Percentiles rank a stretch among this genome's conserved stretches.
Evolutionary conservation across 2,797 vertebrate species (phyloP).

Genomic region (Poecilia gillii): DNA sequence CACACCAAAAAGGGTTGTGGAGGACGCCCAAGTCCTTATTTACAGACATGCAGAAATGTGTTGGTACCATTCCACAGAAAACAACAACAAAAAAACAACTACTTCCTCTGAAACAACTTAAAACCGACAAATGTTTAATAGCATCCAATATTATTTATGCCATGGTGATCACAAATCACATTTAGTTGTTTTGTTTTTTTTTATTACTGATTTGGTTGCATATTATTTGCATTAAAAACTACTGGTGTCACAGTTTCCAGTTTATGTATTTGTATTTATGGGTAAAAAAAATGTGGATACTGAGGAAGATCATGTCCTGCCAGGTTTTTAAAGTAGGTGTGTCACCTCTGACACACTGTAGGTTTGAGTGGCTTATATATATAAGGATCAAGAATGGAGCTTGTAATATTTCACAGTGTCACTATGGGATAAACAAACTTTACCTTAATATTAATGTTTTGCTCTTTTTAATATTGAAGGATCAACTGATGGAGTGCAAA

Average conservation of each 20-base stretch:
- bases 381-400: not conserved
- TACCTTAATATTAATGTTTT: not conserved
- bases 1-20: constrained; percentile 39
- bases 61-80: not conserved
- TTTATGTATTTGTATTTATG: not conserved
- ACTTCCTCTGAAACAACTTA: not conserved
- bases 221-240: not conserved
- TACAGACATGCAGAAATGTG: not conserved
- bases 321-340: not conserved
- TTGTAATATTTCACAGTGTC: not conserved
- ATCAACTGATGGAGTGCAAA: not conserved
- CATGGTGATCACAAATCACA: too few species aligned
- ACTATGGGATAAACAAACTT: not conserved
- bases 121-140: not conserved
- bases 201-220: not conserved
- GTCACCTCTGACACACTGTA: not conserved
- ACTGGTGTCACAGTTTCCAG: not conserved
- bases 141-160: too few species aligned
- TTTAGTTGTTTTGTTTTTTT: not conserved
- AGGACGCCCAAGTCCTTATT: constrained; percentile 31
- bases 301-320: not conserved
- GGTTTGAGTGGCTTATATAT: not conserved
- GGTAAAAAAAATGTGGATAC: not conserved
- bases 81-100: not conserved
- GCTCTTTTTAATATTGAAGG: not conserved